Evolutionary conservation across 37 sponge, comb jelly and placozoan genomes (phyloP).

Genomic region (Crambe crambe): DNA sequence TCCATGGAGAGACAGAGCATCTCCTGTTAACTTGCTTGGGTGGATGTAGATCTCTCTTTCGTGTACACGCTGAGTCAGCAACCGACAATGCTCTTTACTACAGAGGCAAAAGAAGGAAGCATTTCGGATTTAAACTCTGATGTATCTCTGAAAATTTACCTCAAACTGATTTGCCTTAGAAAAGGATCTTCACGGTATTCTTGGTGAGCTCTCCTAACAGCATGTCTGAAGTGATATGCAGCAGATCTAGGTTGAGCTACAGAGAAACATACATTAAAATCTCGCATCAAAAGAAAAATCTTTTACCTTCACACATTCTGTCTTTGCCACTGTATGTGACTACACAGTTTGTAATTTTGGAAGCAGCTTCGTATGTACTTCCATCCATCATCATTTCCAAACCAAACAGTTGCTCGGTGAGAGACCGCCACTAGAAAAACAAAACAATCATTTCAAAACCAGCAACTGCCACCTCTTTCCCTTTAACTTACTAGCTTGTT

Average conservation of each 20-base stretch:
- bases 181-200: conserved; percentile 61
- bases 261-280: background rate
- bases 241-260: conserved; percentile 16
- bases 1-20: conserved; percentile 22
- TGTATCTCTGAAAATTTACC: no score
- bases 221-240: conserved; percentile 62
- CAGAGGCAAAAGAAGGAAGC: background rate
- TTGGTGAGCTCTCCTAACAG: conserved; percentile 52
- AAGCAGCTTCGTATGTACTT: background rate
- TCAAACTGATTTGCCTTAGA: conserved; percentile 50
- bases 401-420: conserved; percentile 17
- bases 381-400: conserved; percentile 20
- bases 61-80: conserved; percentile 45
- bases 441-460: conserved; percentile 7
- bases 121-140: no score
- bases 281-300: background rate
- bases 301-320: conserved; percentile 55
- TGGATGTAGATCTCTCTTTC: conserved; percentile 51
- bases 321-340: conserved; percentile 20
- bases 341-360: background rate
- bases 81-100: conserved; percentile 43
- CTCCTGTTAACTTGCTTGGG: background rate
- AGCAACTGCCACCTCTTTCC: no score
- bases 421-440: conserved; percentile 27
- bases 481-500: conserved; percentile 42